Conservation (phyloP, 2,888 invertebrate genomes). For the Schizotus pectinicornis region DNA sequence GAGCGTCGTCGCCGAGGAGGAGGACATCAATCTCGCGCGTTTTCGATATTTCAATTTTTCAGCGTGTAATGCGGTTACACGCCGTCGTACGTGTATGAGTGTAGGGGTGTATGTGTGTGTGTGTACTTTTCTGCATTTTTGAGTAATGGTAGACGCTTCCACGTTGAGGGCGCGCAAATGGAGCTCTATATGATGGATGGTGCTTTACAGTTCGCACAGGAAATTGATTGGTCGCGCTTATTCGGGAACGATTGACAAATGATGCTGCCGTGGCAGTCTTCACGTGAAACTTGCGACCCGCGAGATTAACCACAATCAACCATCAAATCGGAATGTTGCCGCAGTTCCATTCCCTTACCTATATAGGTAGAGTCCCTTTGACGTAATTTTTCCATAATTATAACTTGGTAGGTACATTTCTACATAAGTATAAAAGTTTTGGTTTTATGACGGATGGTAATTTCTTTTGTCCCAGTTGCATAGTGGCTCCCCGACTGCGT, state of each 20-base stretch:
- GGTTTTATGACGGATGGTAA: too few relatives aligned
- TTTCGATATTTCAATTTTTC: conserved; percentile 27
- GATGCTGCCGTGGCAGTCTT: conserved; percentile 8
- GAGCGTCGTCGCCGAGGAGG: conserved; percentile 23
- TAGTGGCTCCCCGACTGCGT: too few relatives aligned
- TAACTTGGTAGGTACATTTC: too few relatives aligned
- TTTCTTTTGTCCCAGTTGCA: too few relatives aligned
- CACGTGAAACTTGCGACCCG: too few relatives aligned
- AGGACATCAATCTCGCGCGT: conserved; percentile 24
- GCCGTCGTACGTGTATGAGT: neutral
- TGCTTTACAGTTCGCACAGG: conserved; percentile 31
- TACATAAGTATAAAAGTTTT: too few relatives aligned
- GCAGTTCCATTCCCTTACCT: too few relatives aligned
- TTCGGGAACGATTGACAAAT: conserved; percentile 30
- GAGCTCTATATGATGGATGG: conserved; percentile 32
- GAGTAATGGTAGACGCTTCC: conserved; percentile 27
- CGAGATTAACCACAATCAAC: too few relatives aligned
- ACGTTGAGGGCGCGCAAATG: conserved; percentile 29
- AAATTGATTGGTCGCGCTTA: conserved; percentile 34
- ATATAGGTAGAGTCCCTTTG: too few relatives aligned
- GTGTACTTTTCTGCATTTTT: conserved; percentile 4
- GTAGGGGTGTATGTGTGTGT: neutral
- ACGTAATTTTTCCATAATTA: too few relatives aligned
- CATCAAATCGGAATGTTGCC: too few relatives aligned
- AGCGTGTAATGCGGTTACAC: neutral